Base-by-base conservation (phyloP, 35 echinoderm and acorn worm species). In the Diadema setosum region DNA sequence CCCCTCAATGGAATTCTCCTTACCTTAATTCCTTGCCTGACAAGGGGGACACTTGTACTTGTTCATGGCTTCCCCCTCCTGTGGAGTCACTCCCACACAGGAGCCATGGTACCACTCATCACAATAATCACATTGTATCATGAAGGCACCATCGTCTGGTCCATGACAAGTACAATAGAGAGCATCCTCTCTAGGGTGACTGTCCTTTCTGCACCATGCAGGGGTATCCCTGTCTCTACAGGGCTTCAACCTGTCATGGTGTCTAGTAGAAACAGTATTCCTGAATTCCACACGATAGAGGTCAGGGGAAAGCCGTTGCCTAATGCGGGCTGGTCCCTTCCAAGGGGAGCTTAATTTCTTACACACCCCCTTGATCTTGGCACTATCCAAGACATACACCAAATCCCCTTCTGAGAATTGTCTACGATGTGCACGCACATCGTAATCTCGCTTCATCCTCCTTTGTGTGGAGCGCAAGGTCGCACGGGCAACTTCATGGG, bases 211-310 rank as follows among this genome's bases (percentile, higher is more conserved):
- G 34, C 65, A 73, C 65, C 65, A 73, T 26, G n/a, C n/a, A 0
- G 65, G 65, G 18, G 37, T 16, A 25, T 73, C 26, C 26, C 65
- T 5, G 65, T 73, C 65, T 34, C 26, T 0, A 34, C 65, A 73
- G 5, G 34, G 25, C 37, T n/a, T n/a, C n/a, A n/a, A n/a, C n/a
- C n/a, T 60, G 59, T 91, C 90, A 52, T 91, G 90, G 36, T 91
- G 86, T 1, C 80, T 17, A 8, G 60, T 83, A 24, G 82, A 41
- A 1, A 63, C 11, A 7, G 21, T 58, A 14, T 85, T 91, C n/a
- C 40, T 42, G 39, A 75, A 41, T 39, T 91, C 20, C 45, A 91
- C 82, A 35, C 83, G 25, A 81, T 69, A 80, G 15, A 91, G 5
- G 44, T 80, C 70, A 1, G 82, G 34, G 1, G 83, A 58, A 5